Evolutionary conservation across 2,113 vertebrate species (phyloP), one percentile per base, ranked within the genome.

Genomic region (Atherinomorus stipes): DNA sequence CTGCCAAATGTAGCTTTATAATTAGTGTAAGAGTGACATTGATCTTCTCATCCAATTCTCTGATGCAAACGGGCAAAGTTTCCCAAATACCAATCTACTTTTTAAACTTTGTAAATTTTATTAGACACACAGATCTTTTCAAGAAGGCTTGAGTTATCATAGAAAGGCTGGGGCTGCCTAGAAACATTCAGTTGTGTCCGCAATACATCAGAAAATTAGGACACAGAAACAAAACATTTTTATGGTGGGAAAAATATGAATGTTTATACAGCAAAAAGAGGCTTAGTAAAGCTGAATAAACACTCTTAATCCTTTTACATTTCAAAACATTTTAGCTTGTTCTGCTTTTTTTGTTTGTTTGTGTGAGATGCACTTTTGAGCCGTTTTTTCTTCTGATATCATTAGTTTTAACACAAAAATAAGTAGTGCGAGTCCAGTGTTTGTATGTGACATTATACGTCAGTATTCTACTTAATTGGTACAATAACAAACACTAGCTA

Each of bases 1-100:
- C 25, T 54, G 25, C 47, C 61, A 28, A 65, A 51, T 64, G 40
- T 25, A 25, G 40, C 40, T n/a, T 26, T 7, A 25, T 56, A 49
- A 64, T 64, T 23, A 56, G 9, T 25, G 12, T 21, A 22, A 64
- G 2, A 11, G 56, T 51, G 13, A 34, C 11, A 26, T 19, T 64
- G 25, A 49, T 49, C 7, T 63, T 47, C 18, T 47, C 49, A 22
- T 49, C 16, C 22, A 61, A 42, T 42, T 51, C 25, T 45, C 18
- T 22, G 15, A 18, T 19, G 26, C 15, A 44, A 52, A 44, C 19
- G 23, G 23, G 38, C 18, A 38, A 11, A 25, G 40, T 25, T 40
- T 64, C 40, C 19, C 19, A 47, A 54, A 19, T 54, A n/a, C 37
- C n/a, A 53, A n/a, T 31, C 11, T 34, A 13, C n/a, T 2, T 52